Evolutionary conservation across 2,888 invertebrate species (phyloP).

Genomic region (Cheilosia grossa): DNA sequence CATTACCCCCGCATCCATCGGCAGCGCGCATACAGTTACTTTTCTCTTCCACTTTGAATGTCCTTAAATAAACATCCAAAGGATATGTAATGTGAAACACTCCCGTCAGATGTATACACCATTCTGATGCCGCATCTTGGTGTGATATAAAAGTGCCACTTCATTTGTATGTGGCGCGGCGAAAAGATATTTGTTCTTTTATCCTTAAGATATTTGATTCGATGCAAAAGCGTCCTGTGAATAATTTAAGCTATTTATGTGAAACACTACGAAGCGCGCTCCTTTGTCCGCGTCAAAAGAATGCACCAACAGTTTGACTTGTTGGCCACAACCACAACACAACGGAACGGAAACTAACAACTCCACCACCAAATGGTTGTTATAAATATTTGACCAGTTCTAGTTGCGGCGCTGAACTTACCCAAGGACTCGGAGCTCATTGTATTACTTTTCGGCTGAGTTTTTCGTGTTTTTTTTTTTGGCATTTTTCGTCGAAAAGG

Average conservation of each 20-base stretch:
- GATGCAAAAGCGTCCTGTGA: slow-evolving; percentile 65
- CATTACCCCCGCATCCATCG: slow-evolving; percentile 45
- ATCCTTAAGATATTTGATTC: slow-evolving; percentile 57
- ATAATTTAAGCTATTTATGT: slow-evolving; percentile 66
- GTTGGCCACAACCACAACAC: slow-evolving; percentile 61
- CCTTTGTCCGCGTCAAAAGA: slow-evolving; percentile 67
- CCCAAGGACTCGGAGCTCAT: slow-evolving; percentile 56
- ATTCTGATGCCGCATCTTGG: slow-evolving; percentile 39
- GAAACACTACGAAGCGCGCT: slow-evolving; percentile 11
- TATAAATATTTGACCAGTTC: slow-evolving; percentile 70
- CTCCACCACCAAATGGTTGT: slow-evolving; percentile 41
- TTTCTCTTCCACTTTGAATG: slow-evolving; percentile 70
- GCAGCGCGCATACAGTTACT: slow-evolving; percentile 33
- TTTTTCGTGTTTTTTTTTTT: neutral
- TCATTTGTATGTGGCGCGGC: slow-evolving; percentile 54
- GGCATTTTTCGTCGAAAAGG: neutral
- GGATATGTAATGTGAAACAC: slow-evolving; percentile 51
- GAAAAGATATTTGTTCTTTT: slow-evolving; percentile 31
- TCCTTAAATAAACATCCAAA: slow-evolving; percentile 70
- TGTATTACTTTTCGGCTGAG: slow-evolving; percentile 20
- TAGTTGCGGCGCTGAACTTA: slow-evolving; percentile 46
- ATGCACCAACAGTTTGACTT: slow-evolving; percentile 65
- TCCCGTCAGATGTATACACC: slow-evolving; percentile 22
- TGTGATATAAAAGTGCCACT: slow-evolving; percentile 71
- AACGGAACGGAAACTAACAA: slow-evolving; percentile 15